Base-by-base conservation (phyloP, 2,113 vertebrate genomes). In the Chloropsis hardwickii region DNA sequence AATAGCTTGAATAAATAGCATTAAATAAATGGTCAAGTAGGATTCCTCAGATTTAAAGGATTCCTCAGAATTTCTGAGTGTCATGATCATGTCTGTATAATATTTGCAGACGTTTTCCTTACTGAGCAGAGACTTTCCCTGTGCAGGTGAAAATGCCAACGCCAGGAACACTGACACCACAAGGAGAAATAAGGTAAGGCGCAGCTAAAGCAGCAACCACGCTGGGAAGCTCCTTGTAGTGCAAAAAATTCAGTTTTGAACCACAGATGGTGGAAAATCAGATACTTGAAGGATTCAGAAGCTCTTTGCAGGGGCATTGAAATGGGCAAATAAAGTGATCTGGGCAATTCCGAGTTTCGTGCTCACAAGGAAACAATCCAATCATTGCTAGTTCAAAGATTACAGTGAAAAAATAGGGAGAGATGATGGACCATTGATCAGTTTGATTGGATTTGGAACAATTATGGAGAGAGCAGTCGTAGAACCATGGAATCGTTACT, bases 401-500 rank as follows among this genome's bases (percentile, higher is more conserved):
- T 21, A 27, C 12, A 47, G 25, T 10, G 19, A 28, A 92, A 93
- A 23, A 67, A 60, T 10, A 22, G 23, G 27, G 35, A 42, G 40
- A 71, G 14, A 37, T 35, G 53, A 64, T 6, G 35, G 57, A 42
- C 15, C 21, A 29, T 5, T 62, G 62, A 57, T 28, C 35, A 66
- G 5, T 37, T 61, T 28, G 23, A 23, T 15, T 28, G 42, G 31
- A 71, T 72, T 77, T 57, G 56, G 72, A 83, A 35, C 16, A 67
- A 7, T 4, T 54, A 9, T 13, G 12, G 61, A 71, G 23, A 53
- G 50, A 44, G 33, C 22, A 73, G 12, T 10, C 1, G 0, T 3
- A 24, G 33, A 58, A 11, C 19, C 64, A n/a, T 4, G 35, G 56
- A 47, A 24, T n/a, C 1, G 1, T n/a, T 61, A 24, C 0, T 48